A percentile compares a stretch with the other conserved stretches of the same genome.
Evolutionary conservation across 2,888 invertebrate species (phyloP).

Genomic region (Ctenicera cuprea): DNA sequence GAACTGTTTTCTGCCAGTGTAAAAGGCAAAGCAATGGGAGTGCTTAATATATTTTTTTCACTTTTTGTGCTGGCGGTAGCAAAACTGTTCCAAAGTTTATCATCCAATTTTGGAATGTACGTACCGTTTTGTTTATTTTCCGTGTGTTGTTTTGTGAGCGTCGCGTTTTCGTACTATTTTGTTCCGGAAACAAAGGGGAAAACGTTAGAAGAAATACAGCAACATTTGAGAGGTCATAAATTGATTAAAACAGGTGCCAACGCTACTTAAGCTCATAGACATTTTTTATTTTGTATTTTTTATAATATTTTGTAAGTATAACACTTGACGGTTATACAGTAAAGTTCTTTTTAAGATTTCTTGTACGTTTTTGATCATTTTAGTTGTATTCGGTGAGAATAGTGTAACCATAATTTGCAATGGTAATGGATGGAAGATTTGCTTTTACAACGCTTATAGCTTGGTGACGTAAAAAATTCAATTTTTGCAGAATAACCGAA

Average conservation of each 20-base stretch:
- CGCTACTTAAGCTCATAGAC: not conserved
- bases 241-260: not conserved
- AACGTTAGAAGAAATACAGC: constrained; percentile 67
- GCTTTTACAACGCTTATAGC: too few species aligned
- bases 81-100: constrained; percentile 65
- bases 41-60: constrained; percentile 61
- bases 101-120: constrained; percentile 60
- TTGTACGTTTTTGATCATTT: too few species aligned
- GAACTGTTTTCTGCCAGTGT: constrained; percentile 66
- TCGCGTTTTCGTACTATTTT: constrained; percentile 59
- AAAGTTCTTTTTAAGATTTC: too few species aligned
- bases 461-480: too few species aligned
- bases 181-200: constrained; percentile 68
- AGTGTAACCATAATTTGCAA: too few species aligned
- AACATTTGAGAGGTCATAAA: constrained; percentile 59
- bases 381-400: too few species aligned
- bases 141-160: constrained; percentile 55
- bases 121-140: constrained; percentile 63
- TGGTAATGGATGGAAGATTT: too few species aligned
- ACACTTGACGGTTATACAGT: too few species aligned
- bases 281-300: too few species aligned
- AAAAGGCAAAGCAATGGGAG: constrained; percentile 62
- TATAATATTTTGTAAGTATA: too few species aligned
- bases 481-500: too few species aligned
- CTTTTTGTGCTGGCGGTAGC: constrained; percentile 58